A percentile compares a stretch with the other conserved stretches of the same genome.
Evolutionary conservation across 1,140 invertebrate genomes (phyloP).

Genomic region (Drosophila elegans): DNA sequence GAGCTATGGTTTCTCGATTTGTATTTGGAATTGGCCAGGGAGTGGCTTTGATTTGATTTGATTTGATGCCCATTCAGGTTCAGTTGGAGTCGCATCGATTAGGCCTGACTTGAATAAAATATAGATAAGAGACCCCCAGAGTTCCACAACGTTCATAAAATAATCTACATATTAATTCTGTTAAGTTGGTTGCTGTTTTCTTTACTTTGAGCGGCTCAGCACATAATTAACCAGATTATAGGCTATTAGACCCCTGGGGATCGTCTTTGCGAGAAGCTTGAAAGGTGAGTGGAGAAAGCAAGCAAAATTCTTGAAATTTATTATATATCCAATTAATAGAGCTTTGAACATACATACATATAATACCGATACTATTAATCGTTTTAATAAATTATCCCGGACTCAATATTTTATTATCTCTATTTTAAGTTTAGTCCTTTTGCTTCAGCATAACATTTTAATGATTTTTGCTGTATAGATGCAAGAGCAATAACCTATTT

Average conservation of each 20-base stretch:
- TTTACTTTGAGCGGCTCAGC: conserved; percentile 21
- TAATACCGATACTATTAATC: neutral
- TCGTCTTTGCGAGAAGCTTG: conserved; percentile 7
- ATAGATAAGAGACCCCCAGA: conserved; percentile 16
- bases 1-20: conserved; percentile 30
- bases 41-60: conserved; percentile 32
- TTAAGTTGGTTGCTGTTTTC: neutral
- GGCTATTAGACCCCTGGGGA: conserved; percentile 27
- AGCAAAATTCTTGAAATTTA: conserved; percentile 5
- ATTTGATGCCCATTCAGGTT: conserved; percentile 6
- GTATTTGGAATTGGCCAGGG: conserved; percentile 31
- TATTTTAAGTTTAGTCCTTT: neutral
- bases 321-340: neutral
- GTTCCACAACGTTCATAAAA: conserved; percentile 8
- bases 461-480: neutral
- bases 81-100: conserved; percentile 9
- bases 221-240: conserved; percentile 51
- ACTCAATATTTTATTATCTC: neutral
- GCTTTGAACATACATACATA: neutral
- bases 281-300: conserved; percentile 12
- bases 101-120: conserved; percentile 16
- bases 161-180: conserved; percentile 45
- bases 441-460: neutral
- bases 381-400: conserved; percentile 4
- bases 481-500: too few species aligned